A percentile compares a stretch with the other conserved stretches of the same genome.
Conservation (phyloP, 2,797 vertebrate genomes). For the Hyperoplus lanceolatus region DNA sequence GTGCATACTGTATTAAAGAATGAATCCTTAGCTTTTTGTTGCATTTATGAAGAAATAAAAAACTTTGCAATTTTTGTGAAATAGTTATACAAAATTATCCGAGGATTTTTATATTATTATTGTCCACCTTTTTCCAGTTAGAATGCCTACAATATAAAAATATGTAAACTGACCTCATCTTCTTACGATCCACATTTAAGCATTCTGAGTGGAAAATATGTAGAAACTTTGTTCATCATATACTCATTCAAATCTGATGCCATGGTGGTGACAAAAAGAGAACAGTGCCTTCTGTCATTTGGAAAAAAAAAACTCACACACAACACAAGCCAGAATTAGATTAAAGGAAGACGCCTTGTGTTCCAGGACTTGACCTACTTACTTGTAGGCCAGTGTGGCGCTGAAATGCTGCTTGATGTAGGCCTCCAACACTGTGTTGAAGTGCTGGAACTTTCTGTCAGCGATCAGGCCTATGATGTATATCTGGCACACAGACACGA, state of each 20-base stretch:
- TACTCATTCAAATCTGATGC: not conserved
- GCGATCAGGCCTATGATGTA: constrained; percentile 97
- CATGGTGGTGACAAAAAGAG: not conserved
- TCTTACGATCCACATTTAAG: too few relatives aligned
- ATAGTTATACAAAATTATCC: too few relatives aligned
- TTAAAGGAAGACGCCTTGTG: not conserved
- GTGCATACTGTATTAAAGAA: not conserved
- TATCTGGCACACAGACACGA: constrained; percentile 86
- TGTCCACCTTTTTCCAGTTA: not conserved
- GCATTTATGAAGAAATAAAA: not conserved
- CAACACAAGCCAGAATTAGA: not conserved
- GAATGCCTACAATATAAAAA: not conserved
- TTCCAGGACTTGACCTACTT: constrained; percentile 87
- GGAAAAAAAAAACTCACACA: not conserved
- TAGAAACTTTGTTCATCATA: not conserved
- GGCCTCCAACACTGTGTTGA: constrained; percentile 97
- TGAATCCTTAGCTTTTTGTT: not conserved
- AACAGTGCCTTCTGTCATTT: not conserved
- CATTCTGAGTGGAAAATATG: not conserved
- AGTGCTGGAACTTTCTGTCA: constrained; percentile 98
- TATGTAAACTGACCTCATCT: not conserved
- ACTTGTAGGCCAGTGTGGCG: constrained; percentile 98
- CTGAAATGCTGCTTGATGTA: constrained; percentile 99
- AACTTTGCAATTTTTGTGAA: not conserved
- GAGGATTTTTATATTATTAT: not conserved